Conservation (phyloP, 2,797 vertebrate genomes). For the Sandelia bainsii region DNA sequence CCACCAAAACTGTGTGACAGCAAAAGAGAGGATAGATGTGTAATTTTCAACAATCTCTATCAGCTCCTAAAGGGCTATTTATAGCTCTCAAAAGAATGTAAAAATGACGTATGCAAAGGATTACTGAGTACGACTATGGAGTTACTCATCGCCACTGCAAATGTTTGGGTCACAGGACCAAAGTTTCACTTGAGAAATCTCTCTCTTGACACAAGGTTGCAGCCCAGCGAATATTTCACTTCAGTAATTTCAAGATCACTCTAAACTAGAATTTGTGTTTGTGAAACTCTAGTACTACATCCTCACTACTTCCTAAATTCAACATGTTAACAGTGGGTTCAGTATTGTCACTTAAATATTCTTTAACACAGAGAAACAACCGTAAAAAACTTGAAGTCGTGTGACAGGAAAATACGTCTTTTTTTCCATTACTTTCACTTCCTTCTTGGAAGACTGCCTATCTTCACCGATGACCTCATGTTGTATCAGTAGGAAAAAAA, state of each 20-base stretch:
- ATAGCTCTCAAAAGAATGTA: slow-evolving; percentile 31
- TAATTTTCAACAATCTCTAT: slow-evolving; percentile 41
- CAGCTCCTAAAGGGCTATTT: slow-evolving; percentile 53
- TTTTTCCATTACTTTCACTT: slow-evolving; percentile 36
- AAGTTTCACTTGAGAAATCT: background rate
- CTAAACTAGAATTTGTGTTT: background rate
- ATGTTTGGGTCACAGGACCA: background rate
- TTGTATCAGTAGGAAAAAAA: background rate
- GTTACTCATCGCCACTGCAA: slow-evolving; percentile 32
- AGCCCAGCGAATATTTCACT: background rate
- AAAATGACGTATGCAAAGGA: slow-evolving; percentile 32
- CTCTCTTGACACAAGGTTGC: background rate
- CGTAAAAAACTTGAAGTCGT: background rate
- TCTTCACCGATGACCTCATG: slow-evolving; percentile 36
- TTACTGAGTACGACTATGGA: slow-evolving; percentile 7
- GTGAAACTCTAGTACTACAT: background rate
- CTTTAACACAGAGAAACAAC: background rate
- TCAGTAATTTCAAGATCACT: background rate
- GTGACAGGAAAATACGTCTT: background rate
- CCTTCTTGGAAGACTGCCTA: slow-evolving; percentile 29
- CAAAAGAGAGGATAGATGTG: slow-evolving; percentile 43
- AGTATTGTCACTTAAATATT: background rate
- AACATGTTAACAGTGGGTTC: background rate
- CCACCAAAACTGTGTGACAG: slow-evolving; percentile 37
- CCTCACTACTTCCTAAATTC: background rate